Percentiles rank a stretch among this genome's conserved stretches.
These are phyloP conservation scores for Chironex yamaguchii DNA, from an alignment of 30 jellyfish, hydroid and myxozoan species.

Conservation along the genomic window DNA sequence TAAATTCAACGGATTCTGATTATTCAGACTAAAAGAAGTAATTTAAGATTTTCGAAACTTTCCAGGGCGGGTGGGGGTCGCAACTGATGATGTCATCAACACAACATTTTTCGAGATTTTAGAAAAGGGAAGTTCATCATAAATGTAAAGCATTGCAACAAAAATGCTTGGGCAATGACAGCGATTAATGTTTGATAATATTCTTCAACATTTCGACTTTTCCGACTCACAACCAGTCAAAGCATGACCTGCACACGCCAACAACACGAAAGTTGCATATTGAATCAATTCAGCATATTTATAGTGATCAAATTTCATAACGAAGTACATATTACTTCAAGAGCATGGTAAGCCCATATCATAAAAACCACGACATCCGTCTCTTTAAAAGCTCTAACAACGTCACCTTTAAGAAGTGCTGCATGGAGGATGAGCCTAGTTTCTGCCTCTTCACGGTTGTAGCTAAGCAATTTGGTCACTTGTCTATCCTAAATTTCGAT, in stretches of 20 bases:
- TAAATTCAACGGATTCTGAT: no score
- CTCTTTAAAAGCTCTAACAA: slow-evolving; percentile 47
- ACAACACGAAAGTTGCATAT: slow-evolving; percentile 11
- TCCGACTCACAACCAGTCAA: slow-evolving; percentile 62
- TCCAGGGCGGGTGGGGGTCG: no score
- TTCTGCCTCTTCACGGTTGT: slow-evolving; percentile 60
- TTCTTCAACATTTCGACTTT: slow-evolving; percentile 56
- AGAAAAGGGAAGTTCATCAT: no score
- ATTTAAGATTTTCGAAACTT: no score
- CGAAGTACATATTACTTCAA: slow-evolving; percentile 28
- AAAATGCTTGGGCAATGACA: no score
- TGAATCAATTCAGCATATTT: slow-evolving; percentile 65
- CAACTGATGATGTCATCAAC: no score
- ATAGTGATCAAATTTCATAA: slow-evolving; percentile 40
- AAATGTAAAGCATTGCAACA: no score
- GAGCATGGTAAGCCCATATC: slow-evolving; percentile 32
- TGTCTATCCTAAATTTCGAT: no score
- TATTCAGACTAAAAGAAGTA: no score
- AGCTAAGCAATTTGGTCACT: slow-evolving; percentile 24
- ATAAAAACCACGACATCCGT: slow-evolving; percentile 55
- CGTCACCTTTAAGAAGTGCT: slow-evolving; percentile 19
- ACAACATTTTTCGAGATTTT: no score
- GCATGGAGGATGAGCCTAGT: slow-evolving; percentile 59
- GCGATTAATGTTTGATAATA: slow-evolving; percentile 15
- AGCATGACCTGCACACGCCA: slow-evolving; percentile 44